Evolutionary conservation across 2,113 vertebrate genomes (phyloP), one percentile per base, ranked within the genome.

Genomic region (Ammodytes dubius): DNA sequence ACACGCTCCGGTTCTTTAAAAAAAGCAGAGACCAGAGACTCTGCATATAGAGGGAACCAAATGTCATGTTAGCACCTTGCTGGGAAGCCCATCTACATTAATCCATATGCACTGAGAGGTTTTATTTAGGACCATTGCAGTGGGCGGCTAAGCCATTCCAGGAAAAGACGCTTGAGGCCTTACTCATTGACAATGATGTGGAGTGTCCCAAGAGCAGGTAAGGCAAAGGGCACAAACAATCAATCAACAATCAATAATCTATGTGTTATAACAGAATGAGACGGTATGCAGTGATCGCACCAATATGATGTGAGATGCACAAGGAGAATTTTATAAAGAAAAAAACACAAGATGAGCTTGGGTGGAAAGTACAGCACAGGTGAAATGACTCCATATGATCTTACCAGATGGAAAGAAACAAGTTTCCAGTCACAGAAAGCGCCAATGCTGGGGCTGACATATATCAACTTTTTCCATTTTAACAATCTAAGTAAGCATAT

Each of bases 61-160:
- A 69, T 15, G 15, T 52, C 2, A 6, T 6, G 42, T 45, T 27
- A 71, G 53, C 54, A 63, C 14, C 43, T 61, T 27, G 13, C 56
- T n/a, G 0, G 9, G 60, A 72, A 74, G 47, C 13, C 15, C 11
- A 35, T 45, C 60, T 68, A 58, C 73, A 40, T 5, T 4, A 39
- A 2, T 56, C 54, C 46, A 27, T 19, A 72, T 40, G 67, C 57
- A 19, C 52, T 49, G 40, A 76, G 63, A 59, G 67, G 56, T 57
- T 87, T 84, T 80, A 68, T 80, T 83, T 74, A 70, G 57, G 61
- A 37, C 11, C 52, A 74, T 1, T 6, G 27, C 8, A 37, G 19
- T 43, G 14, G 54, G 27, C 4, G 39, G 43, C 35, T 57, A 47
- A 81, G 78, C 43, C 52, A 15, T 70, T 73, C 50, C 17, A 40